phyloP scores from a whole-genome alignment of 2,113 vertebrate genomes.

The Circaetus cinerascens region DNA sequence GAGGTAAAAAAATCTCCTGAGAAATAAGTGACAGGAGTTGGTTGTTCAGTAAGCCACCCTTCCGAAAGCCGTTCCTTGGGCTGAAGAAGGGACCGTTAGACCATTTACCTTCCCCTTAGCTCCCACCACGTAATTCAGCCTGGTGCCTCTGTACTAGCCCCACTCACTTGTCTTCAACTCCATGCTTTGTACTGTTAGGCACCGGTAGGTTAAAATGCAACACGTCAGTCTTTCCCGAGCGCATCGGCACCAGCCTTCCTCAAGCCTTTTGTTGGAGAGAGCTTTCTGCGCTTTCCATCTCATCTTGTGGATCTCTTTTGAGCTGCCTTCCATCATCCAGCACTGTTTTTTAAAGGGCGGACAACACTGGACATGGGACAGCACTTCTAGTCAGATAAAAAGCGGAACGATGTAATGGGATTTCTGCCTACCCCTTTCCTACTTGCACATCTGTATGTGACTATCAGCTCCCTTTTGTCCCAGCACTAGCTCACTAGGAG shows the following conservation, averaged over 20 bases:
- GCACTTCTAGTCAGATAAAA: not conserved
- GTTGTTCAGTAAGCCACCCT: accelerated
- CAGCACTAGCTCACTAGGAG: not conserved
- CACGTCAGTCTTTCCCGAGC: accelerated
- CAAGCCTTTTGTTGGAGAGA: not conserved
- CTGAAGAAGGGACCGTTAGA: not conserved
- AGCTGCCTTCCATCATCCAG: not conserved
- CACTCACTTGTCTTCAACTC: not conserved
- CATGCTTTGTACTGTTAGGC: accelerated
- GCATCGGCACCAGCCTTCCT: not conserved
- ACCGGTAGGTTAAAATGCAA: not conserved
- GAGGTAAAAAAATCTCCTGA: not conserved
- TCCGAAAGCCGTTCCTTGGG: not conserved
- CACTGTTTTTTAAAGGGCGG: not conserved
- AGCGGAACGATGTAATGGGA: accelerated
- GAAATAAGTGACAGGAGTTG: not conserved
- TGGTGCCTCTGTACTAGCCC: not conserved
- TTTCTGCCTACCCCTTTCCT: not conserved
- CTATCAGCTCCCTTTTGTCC: not conserved
- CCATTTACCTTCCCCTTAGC: not conserved
- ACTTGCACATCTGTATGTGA: not conserved
- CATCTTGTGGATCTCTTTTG: not conserved
- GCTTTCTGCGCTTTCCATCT: not conserved
- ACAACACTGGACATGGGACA: not conserved
- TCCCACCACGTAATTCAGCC: not conserved